These are phyloP conservation scores for Haliclystus octoradiatus DNA, from an alignment of 30 jellyfish, hydroid and myxozoan species.

Conservation along the genomic window DNA sequence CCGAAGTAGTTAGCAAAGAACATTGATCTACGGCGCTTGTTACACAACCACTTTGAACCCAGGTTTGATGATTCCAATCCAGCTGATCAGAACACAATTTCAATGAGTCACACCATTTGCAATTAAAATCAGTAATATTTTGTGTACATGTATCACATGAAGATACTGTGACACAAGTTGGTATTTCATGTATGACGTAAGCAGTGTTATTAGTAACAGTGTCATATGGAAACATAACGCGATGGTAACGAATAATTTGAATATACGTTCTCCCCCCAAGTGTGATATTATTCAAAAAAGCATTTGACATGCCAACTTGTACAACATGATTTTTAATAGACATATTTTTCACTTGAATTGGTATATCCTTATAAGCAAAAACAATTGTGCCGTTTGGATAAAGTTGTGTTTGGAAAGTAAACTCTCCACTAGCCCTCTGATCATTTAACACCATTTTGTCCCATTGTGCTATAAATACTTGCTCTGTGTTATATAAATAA, in stretches of 20 bases:
- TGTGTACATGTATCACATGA: constrained; percentile 46
- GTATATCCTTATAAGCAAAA: constrained; percentile 47
- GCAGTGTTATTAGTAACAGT: constrained; percentile 19
- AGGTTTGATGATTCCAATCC: constrained; percentile 68
- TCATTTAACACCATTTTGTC: constrained; percentile 24
- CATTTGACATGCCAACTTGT: constrained; percentile 70
- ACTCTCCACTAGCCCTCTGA: constrained; percentile 13
- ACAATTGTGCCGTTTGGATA: constrained; percentile 50
- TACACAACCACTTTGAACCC: constrained; percentile 39
- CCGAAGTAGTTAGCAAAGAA: too few relatives aligned
- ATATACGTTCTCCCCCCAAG: constrained; percentile 2
- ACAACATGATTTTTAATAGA: constrained; percentile 17
- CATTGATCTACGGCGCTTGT: too few relatives aligned
- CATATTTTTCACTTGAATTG: constrained; percentile 23
- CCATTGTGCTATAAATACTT: constrained; percentile 59
- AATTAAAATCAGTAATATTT: constrained; percentile 13
- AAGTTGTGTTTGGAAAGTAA: constrained; percentile 56
- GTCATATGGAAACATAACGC: constrained; percentile 15
- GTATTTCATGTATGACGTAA: constrained; percentile 24
- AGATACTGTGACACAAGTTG: constrained; percentile 45
- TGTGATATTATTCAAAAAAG: constrained; percentile 1
- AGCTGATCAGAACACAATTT: constrained; percentile 56
- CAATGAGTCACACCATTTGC: constrained; percentile 66
- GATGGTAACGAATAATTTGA: constrained; percentile 31
- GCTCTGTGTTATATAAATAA: constrained; percentile 17